These are phyloP conservation scores for mouse (Mus musculus) DNA, from an alignment of 2,113 vertebrate species.

Conservation along the genomic window GRCm39 chrX:84075001-84075500, in stretches of 20 bases:
- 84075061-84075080: background rate
- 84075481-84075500: background rate
- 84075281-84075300: slow-evolving; percentile 10
- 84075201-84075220: background rate
- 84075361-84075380: background rate
- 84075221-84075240: slow-evolving; percentile 37
- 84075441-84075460: background rate
- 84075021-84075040: slow-evolving; percentile 31
- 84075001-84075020: background rate
- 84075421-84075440: background rate
- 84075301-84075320: slow-evolving; percentile 23
- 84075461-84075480: background rate
- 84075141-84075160: background rate
- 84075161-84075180: background rate
- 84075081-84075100: background rate
- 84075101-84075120: background rate
- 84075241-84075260: slow-evolving; percentile 26
- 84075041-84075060: background rate
- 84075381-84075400: background rate
- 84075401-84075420: background rate
- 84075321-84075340: background rate
- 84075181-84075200: background rate
- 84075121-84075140: background rate
- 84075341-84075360: background rate
- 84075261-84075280: background rate